Conservation (phyloP, 1,140 invertebrate species). For the Ditylenchus dipsaci region DNA sequence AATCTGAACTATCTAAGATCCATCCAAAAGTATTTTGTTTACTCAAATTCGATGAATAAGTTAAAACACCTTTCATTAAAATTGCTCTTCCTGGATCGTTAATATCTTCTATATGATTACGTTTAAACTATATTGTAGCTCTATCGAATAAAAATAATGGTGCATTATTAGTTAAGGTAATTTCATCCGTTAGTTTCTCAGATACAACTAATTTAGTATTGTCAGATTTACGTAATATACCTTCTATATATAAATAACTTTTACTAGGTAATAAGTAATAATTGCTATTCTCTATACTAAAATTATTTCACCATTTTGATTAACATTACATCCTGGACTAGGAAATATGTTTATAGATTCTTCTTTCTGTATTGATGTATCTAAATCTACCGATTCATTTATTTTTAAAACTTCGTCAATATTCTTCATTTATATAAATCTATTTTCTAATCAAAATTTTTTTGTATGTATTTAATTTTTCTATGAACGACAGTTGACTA, state of each 20-base stretch:
- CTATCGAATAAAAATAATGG: conserved; percentile 17
- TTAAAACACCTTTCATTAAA: conserved; percentile 35
- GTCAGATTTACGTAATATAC: conserved; percentile 19
- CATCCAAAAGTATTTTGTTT: conserved; percentile 35
- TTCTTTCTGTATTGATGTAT: conserved; percentile 32
- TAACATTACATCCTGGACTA: conserved; percentile 30
- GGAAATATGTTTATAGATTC: conserved; percentile 26
- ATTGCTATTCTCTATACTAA: conserved; percentile 30
- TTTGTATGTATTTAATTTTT: no score
- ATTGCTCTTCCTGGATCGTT: conserved; percentile 30
- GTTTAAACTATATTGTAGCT: conserved; percentile 12
- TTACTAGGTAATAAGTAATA: conserved; percentile 33
- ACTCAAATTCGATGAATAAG: conserved; percentile 25
- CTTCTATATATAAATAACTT: conserved; percentile 38
- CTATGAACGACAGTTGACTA: no score
- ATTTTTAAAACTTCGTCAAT: conserved; percentile 20
- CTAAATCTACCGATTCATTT: conserved; percentile 18
- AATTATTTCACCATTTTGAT: conserved; percentile 41
- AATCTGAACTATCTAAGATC: conserved; percentile 20
- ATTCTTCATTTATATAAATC: conserved; percentile 13
- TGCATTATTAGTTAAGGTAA: conserved; percentile 19
- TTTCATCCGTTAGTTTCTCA: neutral
- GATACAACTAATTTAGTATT: neutral
- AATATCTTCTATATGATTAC: conserved; percentile 7
- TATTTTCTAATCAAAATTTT: no score